Percentiles rank a stretch among this genome's conserved stretches.
phyloP scores from a whole-genome alignment of 2,888 invertebrate genomes.

The Plutella xylostella region DNA sequence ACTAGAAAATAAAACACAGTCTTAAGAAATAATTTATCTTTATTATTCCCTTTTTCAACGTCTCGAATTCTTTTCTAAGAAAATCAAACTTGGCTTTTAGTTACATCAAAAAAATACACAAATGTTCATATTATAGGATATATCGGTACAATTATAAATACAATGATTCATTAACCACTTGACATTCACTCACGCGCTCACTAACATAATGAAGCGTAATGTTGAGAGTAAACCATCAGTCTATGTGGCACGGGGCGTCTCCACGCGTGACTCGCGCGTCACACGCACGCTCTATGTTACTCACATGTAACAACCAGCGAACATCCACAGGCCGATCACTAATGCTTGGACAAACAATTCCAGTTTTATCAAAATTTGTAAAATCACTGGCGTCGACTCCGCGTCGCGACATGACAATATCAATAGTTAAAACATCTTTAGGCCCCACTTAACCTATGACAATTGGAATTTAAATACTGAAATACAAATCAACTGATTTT shows the following conservation, averaged over 20 bases:
- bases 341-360: not conserved
- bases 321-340: not conserved
- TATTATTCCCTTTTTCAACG: constrained; percentile 63
- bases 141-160: constrained; percentile 52
- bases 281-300: not conserved
- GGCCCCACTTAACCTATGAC: constrained; percentile 1
- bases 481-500: not conserved
- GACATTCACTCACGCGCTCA: constrained; percentile 26
- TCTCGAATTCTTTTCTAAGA: constrained; percentile 66
- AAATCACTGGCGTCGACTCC: not conserved
- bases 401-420: not conserved
- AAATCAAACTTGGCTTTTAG: constrained; percentile 67
- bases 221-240: constrained; percentile 31
- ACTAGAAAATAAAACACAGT: constrained; percentile 49
- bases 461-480: constrained; percentile 1
- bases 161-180: constrained; percentile 25
- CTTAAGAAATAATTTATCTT: constrained; percentile 65
- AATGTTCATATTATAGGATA: constrained; percentile 41
- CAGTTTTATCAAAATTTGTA: not conserved
- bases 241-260: constrained; percentile 29
- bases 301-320: not conserved
- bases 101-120: constrained; percentile 68
- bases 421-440: not conserved
- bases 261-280: not conserved
- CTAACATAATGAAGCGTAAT: constrained; percentile 37